Evolutionary conservation across 2,888 invertebrate species (phyloP).

Genomic region (Seira ritae): DNA sequence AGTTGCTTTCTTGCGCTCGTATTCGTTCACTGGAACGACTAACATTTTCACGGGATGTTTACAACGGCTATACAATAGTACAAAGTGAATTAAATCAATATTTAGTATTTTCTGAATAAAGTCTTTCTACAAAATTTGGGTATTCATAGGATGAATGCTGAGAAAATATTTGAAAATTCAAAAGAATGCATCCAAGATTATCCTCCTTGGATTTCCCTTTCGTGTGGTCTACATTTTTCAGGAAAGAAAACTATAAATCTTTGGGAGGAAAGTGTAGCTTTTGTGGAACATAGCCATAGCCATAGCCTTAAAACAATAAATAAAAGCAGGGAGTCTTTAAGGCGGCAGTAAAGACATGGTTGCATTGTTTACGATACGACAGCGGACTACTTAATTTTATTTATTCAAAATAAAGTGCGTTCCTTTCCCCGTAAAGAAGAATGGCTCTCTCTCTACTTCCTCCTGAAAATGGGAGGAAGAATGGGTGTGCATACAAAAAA

Average conservation of each 20-base stretch:
- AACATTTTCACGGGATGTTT: too few relatives aligned
- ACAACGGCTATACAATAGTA: too few relatives aligned
- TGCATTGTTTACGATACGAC: background rate
- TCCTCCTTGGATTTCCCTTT: too few relatives aligned
- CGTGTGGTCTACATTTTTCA: background rate
- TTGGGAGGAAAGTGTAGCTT: background rate
- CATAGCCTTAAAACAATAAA: background rate
- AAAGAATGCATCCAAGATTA: too few relatives aligned
- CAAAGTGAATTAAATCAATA: too few relatives aligned
- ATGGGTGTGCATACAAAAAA: slow-evolving; percentile 25
- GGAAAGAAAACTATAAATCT: background rate
- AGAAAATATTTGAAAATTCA: too few relatives aligned
- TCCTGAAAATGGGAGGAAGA: background rate
- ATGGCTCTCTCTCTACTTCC: background rate
- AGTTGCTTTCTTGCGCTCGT: too few relatives aligned
- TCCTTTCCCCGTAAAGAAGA: slow-evolving; percentile 35
- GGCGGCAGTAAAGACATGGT: background rate
- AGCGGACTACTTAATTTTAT: background rate
- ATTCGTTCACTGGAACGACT: too few relatives aligned
- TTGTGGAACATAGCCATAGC: too few relatives aligned
- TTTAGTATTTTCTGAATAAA: too few relatives aligned
- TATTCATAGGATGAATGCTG: too few relatives aligned
- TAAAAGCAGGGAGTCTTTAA: background rate
- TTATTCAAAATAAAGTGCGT: slow-evolving; percentile 8
- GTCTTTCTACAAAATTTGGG: too few relatives aligned